A percentile compares a stretch with the other conserved stretches of the same genome.
These are phyloP conservation scores for Xiphorhynchus erythropygius DNA, from an alignment of 2,797 vertebrate species.

Conservation along the genomic window DNA sequence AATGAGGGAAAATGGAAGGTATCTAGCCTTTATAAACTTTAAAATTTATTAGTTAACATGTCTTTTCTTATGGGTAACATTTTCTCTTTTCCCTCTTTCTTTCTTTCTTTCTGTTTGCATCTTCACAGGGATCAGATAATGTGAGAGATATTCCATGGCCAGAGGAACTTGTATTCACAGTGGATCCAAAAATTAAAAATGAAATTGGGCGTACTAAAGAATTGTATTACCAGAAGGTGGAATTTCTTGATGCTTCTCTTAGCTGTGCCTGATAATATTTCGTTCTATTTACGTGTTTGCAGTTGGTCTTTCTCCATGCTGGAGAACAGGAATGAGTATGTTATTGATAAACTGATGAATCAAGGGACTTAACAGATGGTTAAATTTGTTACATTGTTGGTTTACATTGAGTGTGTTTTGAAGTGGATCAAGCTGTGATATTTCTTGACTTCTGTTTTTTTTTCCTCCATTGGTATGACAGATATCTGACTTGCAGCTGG, in stretches of 20 bases:
- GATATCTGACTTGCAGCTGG: constrained; percentile 85
- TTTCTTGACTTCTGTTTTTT: background rate
- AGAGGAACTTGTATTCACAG: constrained; percentile 88
- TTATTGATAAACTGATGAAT: background rate
- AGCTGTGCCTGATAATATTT: background rate
- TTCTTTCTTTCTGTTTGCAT: background rate
- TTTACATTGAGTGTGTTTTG: background rate
- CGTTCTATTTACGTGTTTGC: background rate
- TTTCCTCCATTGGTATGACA: constrained; percentile 49
- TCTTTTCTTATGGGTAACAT: background rate
- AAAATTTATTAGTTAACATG: background rate
- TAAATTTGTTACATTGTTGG: background rate
- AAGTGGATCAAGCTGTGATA: background rate
- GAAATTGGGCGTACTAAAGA: constrained; percentile 83
- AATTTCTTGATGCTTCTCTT: background rate
- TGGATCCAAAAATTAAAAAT: constrained; percentile 80
- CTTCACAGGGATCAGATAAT: constrained; percentile 80
- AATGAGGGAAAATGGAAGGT: constrained; percentile 93
- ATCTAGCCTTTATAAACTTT: constrained; percentile 25
- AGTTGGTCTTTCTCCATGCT: background rate
- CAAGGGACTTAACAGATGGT: background rate
- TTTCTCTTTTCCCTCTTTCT: background rate
- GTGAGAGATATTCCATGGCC: constrained; percentile 82
- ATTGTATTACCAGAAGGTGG: constrained; percentile 83
- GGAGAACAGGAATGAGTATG: background rate